Base-by-base conservation (phyloP, 1,140 invertebrate species). In the Anadara kagoshimensis region DNA sequence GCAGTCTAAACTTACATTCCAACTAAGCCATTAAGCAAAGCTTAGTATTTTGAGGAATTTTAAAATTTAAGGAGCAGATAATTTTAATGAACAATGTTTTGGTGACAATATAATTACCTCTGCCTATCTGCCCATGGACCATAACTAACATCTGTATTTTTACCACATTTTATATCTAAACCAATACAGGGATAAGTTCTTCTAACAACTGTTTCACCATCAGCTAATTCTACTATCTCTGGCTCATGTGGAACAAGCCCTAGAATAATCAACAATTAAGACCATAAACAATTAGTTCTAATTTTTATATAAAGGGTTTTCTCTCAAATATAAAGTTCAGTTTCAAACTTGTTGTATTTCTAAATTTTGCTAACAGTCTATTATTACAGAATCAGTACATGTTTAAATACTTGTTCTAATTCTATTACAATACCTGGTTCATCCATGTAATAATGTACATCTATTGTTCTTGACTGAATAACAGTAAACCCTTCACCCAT, bases 401-500 rank as follows among this genome's bases (percentile, higher is more conserved):
- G n/a, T n/a, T n/a, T 26, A 64, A 45, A 56, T 16, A 47, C 64
- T 16, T 62, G 5, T 8, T 26, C 49, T 44, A 59, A n/a, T n/a
- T n/a, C n/a, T n/a, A 67, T 18, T 47, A 4, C 20, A 12, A 29
- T 77, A 86, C 94, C 94, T 51, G 97, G 94, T 89, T 98, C 96
- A 89, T 99, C 97, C 94, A 97, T 96, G 82, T 98, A 98, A 87
- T 96, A 98, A 88, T 98, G 98, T 29, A 98, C 90, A 85, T 98
- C 95, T 75, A 98, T 94, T 83, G 95, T 94, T 87, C 98, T 98
- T 5, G 96, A 97, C 85, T 97, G 97, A 89, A 99, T 93, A 11
- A 99, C 93, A 11, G 98, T 97, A 90, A 99, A 99, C 5, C 97
- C 98, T 91, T 99, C 96, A 22, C 97, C 97, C 97, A 99, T 99